Conservation (phyloP, 2,113 vertebrate species). For the Apteryx mantelli region DNA sequence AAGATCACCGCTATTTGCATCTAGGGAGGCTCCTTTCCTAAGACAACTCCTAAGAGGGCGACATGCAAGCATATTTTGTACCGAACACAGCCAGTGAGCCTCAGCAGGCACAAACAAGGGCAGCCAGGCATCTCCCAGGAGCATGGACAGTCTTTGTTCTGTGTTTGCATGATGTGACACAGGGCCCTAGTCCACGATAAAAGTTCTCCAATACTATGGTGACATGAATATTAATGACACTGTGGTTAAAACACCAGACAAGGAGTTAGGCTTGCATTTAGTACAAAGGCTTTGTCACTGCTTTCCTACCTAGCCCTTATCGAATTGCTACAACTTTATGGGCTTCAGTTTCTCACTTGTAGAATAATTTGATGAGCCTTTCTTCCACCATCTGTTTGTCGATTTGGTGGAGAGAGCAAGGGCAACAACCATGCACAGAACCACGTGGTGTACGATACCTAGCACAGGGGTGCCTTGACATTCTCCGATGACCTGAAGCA, state of each 20-base stretch:
- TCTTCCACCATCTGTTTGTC: neutral
- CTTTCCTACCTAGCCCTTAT: neutral
- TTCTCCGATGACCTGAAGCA: neutral
- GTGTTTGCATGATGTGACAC: neutral
- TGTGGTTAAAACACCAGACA: neutral
- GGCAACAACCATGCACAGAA: neutral
- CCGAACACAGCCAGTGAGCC: fast-evolving
- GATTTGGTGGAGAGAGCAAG: neutral
- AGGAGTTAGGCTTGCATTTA: constrained; percentile 23
- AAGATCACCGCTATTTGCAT: neutral
- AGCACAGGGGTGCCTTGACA: neutral
- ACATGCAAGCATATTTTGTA: fast-evolving
- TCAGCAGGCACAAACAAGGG: neutral
- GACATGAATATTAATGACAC: constrained; percentile 28
- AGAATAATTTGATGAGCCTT: neutral
- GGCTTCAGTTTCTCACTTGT: constrained; percentile 15
- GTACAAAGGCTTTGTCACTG: neutral
- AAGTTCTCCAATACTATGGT: neutral
- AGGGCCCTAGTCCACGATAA: neutral
- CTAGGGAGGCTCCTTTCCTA: fast-evolving
- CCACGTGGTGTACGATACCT: neutral
- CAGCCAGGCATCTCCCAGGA: neutral
- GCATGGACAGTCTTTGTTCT: neutral
- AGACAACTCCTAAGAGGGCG: fast-evolving
- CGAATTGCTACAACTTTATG: neutral